Conservation (phyloP, 2,888 invertebrate genomes). For the Cephalotes varians region DNA sequence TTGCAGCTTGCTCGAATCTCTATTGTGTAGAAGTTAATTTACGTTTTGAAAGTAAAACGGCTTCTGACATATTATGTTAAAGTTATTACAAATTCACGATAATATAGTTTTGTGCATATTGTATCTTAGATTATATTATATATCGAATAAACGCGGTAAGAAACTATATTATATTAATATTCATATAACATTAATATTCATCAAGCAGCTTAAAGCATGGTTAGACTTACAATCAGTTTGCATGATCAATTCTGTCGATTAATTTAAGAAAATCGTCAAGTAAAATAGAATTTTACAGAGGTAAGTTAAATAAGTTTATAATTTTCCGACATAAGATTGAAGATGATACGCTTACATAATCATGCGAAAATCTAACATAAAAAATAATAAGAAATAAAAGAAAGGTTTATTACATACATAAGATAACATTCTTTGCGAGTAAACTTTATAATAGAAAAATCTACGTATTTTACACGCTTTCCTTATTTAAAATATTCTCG, state of each 20-base stretch:
- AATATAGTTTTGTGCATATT: not conserved
- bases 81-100: slow-evolving; percentile 5
- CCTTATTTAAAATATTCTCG: not conserved
- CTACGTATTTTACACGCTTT: not conserved
- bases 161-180: slow-evolving; percentile 24
- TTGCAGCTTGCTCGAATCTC: not conserved
- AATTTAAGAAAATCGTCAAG: not conserved
- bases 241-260: not conserved
- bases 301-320: not conserved
- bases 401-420: not conserved
- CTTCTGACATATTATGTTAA: not conserved
- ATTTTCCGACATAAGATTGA: not conserved
- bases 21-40: slow-evolving; percentile 11
- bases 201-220: not conserved
- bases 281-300: not conserved
- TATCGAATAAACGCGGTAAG: not conserved
- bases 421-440: not conserved
- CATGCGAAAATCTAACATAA: not conserved
- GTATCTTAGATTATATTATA: slow-evolving; percentile 9
- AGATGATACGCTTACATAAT: not conserved
- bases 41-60: slow-evolving; percentile 15
- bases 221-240: slow-evolving; percentile 1
- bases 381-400: not conserved
- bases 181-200: slow-evolving; percentile 18
- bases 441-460: not conserved